Evolutionary conservation across 1,140 invertebrate species (phyloP), one percentile per base, ranked within the genome.

Genomic region (Drosophila jambulina): DNA sequence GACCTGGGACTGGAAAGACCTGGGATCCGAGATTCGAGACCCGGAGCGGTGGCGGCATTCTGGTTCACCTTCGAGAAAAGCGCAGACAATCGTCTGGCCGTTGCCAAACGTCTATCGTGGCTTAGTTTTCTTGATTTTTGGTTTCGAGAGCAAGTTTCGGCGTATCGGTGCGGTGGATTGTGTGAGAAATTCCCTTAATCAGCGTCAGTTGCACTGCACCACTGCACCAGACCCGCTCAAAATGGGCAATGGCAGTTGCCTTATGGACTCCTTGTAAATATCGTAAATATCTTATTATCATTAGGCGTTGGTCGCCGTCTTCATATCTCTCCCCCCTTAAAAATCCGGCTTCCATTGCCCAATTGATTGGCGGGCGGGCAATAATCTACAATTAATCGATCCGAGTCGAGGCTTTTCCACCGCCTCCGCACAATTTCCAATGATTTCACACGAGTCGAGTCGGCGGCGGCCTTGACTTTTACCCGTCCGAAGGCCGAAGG

Each of bases 131-230:
- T 60, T 76, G 75, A 57, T 68, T 74, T 58, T 70, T 34, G 56
- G 72, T 62, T 54, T 75, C 45, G 69, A 36, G 69, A 74, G 70
- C 70, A 46, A 49, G 70, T 72, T 43, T 74, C 68, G 36, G 45
- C 53, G 36, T 54, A 54, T 54, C 53, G 53, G 53, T n/a, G 19
- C 32, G 38, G 59, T 49, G 75, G 72, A 63, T 80, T 82, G 71
- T 86, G 82, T 86, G 82, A 86, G 82, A 86, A 86, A 86, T 86
- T 86, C 82, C 82, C 82, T 86, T 86, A 86, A 86, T 86, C 82
- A 86, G 79, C 83, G 62, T 75, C 80, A 67, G 59, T 69, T 83
- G 63, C 80, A 78, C 45, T 72, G 76, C 60, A 79, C 69, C 80
- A 78, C 45, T 72, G 76, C 60, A 79, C 69, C 65, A 59, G 67